Evolutionary conservation across 1,140 invertebrate species (phyloP), one percentile per base, ranked within the genome.

Genomic region (Heliconius congener): DNA sequence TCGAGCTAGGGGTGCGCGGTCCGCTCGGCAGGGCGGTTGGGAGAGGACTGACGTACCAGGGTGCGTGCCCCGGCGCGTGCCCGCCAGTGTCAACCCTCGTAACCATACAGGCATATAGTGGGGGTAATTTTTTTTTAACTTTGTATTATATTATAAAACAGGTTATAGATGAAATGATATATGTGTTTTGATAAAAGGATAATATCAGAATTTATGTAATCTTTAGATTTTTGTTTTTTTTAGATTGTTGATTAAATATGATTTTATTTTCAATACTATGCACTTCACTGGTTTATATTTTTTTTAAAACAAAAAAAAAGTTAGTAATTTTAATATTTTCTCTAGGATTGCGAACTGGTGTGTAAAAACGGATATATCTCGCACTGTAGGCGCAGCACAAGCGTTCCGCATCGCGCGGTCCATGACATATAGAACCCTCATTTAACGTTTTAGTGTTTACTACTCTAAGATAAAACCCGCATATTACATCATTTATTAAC

Each of bases 41-140:
- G 81, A 89, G 84, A 85, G 87, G 88, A 94, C 92, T 93, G 92
- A 76, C 84, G 81, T 73, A 23, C 74, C 84, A 86, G 90, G 90
- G 90, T 88, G 87, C 85, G 85, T 87, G 86, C 89, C 88, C 88
- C 83, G 90, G 83, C 88, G 85, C 87, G 88, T 91, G 91, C 88
- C 85, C 78, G 76, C 30, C 39, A 82, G 83, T 81, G 81, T 57
- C 82, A 84, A 91, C 91, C 90, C 90, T 87, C 82, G 23, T 30
- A 75, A 76, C n/a, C 27, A n/a, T 46, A 76, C 66, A 76, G 76
- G 37, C 27, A n/a, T 57, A 73, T 73, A 76, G 76, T 77, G 76
- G 76, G 76, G 55, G 72, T 23, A 74, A 34, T 4, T 79, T 34
- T 73, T 74, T 30, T 60, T 73, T 34, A 13, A 11, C 9, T 66